Conservation (phyloP, 2,888 invertebrate species). For the Mimas tiliae region DNA sequence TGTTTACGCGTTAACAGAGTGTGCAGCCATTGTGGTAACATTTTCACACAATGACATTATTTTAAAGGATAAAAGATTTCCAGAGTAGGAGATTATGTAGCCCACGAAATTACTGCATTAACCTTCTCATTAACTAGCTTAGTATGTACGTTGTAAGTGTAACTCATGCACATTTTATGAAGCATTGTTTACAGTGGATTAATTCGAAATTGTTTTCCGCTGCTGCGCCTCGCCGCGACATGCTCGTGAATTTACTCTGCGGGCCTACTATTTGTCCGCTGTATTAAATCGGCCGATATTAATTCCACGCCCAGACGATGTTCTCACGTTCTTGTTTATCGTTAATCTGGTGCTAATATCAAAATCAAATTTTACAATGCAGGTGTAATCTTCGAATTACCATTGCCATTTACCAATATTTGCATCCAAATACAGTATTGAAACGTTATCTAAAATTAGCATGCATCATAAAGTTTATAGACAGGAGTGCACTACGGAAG, state of each 20-base stretch:
- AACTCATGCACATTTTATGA: neutral
- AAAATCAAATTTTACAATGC: neutral
- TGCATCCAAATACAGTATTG: neutral
- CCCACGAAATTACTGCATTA: neutral
- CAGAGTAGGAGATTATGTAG: neutral
- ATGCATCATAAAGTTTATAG: too few relatives aligned
- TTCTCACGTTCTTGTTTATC: constrained; percentile 43
- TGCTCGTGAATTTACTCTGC: neutral
- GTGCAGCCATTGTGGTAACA: too few relatives aligned
- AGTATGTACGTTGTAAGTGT: neutral
- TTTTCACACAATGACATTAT: too few relatives aligned
- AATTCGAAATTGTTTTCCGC: constrained; percentile 11
- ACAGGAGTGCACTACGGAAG: too few relatives aligned
- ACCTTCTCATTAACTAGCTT: neutral
- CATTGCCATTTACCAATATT: neutral
- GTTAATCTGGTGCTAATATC: neutral
- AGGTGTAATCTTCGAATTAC: neutral
- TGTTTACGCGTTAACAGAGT: too few relatives aligned
- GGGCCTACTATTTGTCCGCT: constrained; percentile 33
- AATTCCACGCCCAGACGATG: constrained; percentile 31
- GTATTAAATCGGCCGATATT: constrained; percentile 35
- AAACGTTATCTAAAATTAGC: too few relatives aligned
- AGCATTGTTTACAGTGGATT: neutral
- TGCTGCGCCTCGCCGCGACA: neutral
- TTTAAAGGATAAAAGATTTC: too few relatives aligned